Conservation (phyloP, 1,140 invertebrate genomes). For the Chironomus striatipennis region DNA sequence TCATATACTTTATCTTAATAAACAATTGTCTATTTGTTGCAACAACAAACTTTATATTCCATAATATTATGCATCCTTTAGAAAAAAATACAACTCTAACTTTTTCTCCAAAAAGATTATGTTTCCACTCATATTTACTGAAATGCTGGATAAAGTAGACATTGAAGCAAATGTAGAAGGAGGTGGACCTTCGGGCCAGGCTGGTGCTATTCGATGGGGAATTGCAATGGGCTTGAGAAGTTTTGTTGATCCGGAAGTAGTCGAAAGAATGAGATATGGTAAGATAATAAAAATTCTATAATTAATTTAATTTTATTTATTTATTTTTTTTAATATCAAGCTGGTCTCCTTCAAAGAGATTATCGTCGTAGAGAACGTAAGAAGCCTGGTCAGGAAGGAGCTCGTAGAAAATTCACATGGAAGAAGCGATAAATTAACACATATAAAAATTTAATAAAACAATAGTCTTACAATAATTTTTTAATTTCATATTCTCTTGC, state of each 20-base stretch:
- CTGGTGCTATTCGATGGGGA: slow-evolving; percentile 78
- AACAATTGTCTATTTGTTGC: not conserved
- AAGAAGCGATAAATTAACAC: slow-evolving; percentile 61
- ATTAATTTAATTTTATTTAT: slow-evolving; percentile 3
- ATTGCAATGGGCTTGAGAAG: slow-evolving; percentile 68
- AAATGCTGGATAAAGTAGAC: slow-evolving; percentile 70
- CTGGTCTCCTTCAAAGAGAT: slow-evolving; percentile 82
- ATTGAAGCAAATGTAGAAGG: slow-evolving; percentile 63
- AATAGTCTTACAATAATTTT: too few relatives aligned
- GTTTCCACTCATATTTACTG: slow-evolving; percentile 76
- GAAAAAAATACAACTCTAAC: not conserved
- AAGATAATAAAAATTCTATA: slow-evolving; percentile 32
- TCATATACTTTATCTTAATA: too few relatives aligned
- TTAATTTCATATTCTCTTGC: too few relatives aligned
- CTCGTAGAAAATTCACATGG: slow-evolving; percentile 90
- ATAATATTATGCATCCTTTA: slow-evolving; percentile 76
- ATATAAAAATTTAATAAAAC: not conserved
- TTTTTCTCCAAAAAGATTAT: slow-evolving; percentile 49
- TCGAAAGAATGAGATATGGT: slow-evolving; percentile 83
- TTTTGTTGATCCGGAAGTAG: slow-evolving; percentile 66
- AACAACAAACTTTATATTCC: not conserved
- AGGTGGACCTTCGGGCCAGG: slow-evolving; percentile 64
- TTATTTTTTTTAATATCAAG: slow-evolving; percentile 40
- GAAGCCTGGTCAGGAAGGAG: slow-evolving; percentile 86
- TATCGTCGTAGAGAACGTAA: slow-evolving; percentile 74